Evolutionary conservation across 2,113 vertebrate genomes (phyloP), one percentile per base, ranked within the genome.

Genomic region (Elephas maximus): DNA sequence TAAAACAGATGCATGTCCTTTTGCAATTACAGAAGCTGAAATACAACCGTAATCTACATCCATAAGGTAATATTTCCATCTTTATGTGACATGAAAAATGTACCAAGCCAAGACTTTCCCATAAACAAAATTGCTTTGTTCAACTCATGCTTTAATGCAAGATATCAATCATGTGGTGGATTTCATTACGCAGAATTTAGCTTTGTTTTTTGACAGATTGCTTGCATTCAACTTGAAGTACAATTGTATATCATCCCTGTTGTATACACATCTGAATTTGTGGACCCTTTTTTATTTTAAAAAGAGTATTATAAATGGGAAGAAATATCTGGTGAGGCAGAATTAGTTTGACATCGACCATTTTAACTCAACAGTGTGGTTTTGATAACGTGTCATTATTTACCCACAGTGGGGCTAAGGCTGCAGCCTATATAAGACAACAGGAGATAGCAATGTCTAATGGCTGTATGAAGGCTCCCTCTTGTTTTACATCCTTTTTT

Each of bases 91-190:
- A 97, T 99, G 98, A 99, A 98, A 98, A 98, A 99, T 98, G 98
- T 94, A 84, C 94, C 94, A 98, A 98, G 96, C 96, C 80, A 95
- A 97, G 98, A 97, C 98, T 98, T 98, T 88, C 95, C 98, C 97
- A 97, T 98, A 98, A 98, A 99, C 98, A 98, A 99, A 98, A 99
- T 98, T 98, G 98, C 97, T 98, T 98, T 98, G 97, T 98, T 95
- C 98, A 97, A 97, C 96, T 98, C 97, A 97, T 83, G 94, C 97
- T 97, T 97, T 98, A 99, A 98, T 98, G 97, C 78, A 98, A 98
- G 98, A 97, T 98, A 99, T 99, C 98, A 98, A 98, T 99, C 98
- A 98, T 98, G 90, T 80, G 53, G 96, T 97, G 96, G 93, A 97
- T 99, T 98, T 98, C 98, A 98, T 98, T 98, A 98, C 97, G 26